Evolutionary conservation across 2,888 invertebrate species (phyloP).

Genomic region (Torymus texanus): DNA sequence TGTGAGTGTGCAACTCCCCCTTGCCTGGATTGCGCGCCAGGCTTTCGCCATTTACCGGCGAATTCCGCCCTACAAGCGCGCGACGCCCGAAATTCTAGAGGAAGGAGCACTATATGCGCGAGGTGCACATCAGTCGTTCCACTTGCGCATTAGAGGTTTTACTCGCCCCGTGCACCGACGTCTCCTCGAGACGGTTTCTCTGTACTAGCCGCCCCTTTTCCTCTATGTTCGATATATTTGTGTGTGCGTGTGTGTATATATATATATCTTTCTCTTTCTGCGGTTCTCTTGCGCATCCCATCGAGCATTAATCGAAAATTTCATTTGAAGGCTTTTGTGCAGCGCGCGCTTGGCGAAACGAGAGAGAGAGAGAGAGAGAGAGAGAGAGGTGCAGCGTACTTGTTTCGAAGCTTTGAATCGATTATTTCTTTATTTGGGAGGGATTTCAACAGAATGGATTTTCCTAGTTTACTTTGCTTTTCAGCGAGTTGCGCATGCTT

Average conservation of each 20-base stretch:
- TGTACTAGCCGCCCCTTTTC: too few species aligned
- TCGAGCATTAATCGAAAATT: slow-evolving; percentile 14
- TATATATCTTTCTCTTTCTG: not conserved
- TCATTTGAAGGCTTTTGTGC: not conserved
- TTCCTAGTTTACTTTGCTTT: too few species aligned
- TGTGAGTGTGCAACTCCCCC: slow-evolving; percentile 38
- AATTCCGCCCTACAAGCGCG: slow-evolving; percentile 10
- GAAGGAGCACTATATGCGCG: not conserved
- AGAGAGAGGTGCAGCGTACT: too few species aligned
- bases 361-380: too few species aligned
- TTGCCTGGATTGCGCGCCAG: slow-evolving; percentile 46
- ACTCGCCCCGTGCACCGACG: not conserved
- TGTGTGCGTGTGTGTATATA: too few species aligned
- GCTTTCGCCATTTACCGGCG: slow-evolving; percentile 36
- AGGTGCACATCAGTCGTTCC: slow-evolving; percentile 22
- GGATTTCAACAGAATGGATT: too few species aligned
- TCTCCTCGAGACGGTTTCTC: too few species aligned
- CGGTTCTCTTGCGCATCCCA: not conserved
- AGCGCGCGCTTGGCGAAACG: not conserved
- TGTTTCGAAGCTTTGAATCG: too few species aligned
- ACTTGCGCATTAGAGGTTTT: slow-evolving; percentile 32
- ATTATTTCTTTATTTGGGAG: too few species aligned
- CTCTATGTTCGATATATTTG: too few species aligned
- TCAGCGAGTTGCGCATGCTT: not conserved
- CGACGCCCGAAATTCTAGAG: slow-evolving; percentile 16